Evolutionary conservation across 1,140 invertebrate species (phyloP).

Genomic region (Lepidostoma basale): DNA sequence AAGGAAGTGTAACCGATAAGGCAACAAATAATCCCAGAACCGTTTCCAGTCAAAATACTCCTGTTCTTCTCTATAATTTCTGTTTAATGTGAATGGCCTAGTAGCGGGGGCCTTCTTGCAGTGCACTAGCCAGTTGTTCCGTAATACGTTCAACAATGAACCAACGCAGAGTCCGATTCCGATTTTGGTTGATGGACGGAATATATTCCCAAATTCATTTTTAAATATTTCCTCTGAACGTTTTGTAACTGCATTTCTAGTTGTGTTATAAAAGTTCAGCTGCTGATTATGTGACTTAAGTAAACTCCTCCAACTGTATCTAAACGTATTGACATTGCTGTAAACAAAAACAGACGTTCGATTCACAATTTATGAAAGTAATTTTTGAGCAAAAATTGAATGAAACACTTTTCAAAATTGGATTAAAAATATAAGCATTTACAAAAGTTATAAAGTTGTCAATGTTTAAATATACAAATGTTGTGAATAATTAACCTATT

Average conservation of each 20-base stretch:
- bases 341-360: no score
- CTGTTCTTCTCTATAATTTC: slow-evolving; percentile 25
- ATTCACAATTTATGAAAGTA: no score
- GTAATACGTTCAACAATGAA: slow-evolving; percentile 27
- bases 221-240: background rate
- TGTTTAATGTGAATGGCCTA: background rate
- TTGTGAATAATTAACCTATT: background rate
- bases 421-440: no score
- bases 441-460: background rate
- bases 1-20: slow-evolving; percentile 37
- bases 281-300: slow-evolving; percentile 1
- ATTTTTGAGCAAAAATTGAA: no score
- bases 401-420: no score
- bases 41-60: slow-evolving; percentile 42
- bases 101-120: slow-evolving; percentile 32
- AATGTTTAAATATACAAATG: background rate
- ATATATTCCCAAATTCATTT: slow-evolving; percentile 30
- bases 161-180: slow-evolving; percentile 35
- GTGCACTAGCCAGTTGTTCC: slow-evolving; percentile 34
- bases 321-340: background rate
- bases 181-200: slow-evolving; percentile 37
- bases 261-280: slow-evolving; percentile 8
- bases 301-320: background rate
- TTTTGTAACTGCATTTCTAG: slow-evolving; percentile 23
- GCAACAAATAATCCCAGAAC: slow-evolving; percentile 39